Evolutionary conservation across 2,113 vertebrate species (phyloP), one percentile per base, ranked within the genome.

Genomic region (Sander lucioperca): DNA sequence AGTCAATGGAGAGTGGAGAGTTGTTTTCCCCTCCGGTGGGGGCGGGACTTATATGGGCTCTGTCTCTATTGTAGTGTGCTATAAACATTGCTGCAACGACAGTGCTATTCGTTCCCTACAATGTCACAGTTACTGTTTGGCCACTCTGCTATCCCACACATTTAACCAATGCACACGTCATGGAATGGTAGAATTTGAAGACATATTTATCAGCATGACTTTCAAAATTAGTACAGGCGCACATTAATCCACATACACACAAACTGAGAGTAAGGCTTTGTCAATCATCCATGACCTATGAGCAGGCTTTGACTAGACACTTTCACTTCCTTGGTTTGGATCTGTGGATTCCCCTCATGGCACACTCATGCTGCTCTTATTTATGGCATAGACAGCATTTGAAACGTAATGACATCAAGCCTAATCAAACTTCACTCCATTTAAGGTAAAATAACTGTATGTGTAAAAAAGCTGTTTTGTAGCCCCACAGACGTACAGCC

Each of bases 251-350:
- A 43, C 65, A 77, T 21, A 69, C 72, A 82, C 50, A 80, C 45
- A 78, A 13, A 25, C 6, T 1, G n/a, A 74, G 47, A 48, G 5
- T 4, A 18, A 39, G 66, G 59, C 16, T 25, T 19, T 70, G n/a
- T 47, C 68, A 53, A 64, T 79, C 74, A 54, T 74, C 63, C 6
- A 0, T 87, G 90, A 86, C 86, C 84, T 79, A 83, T 88, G 83
- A 89, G 77, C 47, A 79, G 83, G 56, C 11, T 65, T 21, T 43
- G 0, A 69, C 78, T 56, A 39, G 16, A 27, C 0, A 18, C 67
- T 92, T 79, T 91, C 84, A 88, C 86, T 91, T 93, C 89, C 90
- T 88, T 66, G 9, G 86, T 91, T 75, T 78, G 19, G 4, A 45
- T 58, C 1, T 73, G 75, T 76, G 67, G 71, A 84, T 84, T 92